Evolutionary conservation across 35 echinoderm and acorn worm genomes (phyloP), one percentile per base, ranked within the genome.

Genomic region (Acanthaster planci): DNA sequence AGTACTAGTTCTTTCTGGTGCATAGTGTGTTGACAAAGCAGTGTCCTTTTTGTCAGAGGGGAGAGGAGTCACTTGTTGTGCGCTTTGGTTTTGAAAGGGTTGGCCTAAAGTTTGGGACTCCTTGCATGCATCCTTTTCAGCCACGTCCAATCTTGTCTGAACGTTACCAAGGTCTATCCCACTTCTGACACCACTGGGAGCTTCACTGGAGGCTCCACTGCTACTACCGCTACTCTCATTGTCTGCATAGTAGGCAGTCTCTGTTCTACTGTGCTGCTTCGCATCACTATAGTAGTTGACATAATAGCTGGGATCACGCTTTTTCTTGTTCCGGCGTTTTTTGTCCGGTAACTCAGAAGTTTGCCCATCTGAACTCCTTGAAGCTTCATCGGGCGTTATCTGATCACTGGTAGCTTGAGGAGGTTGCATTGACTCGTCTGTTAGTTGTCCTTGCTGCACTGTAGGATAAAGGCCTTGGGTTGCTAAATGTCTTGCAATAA

Each of bases 281-380:
- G 39, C 1, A 80, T 60, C 39, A 16, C 88, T 79, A 55, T 92
- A 97, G 83, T 82, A 92, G 51, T 85, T 85, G 8, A 86, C 78
- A 44, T 92, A 97, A 67, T 89, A 89, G 26, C 64, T 88, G 14
- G 90, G 89, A 84, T 97, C 94, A 44, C 89, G 60, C 22, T 83
- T 81, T 34, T 97, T 97, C 75, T 97, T 97, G 38, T 97, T 97
- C 16, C 90, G 86, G 22, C 90, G 34, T 58, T 89, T 94, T 54
- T 78, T 57, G 38, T 40, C 53, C 0, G 82, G 44, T 15, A 54
- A 26, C 7, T 22, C 68, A 5, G 30, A 15, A 16, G 6, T 51
- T 14, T 47, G 23, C 18, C 19, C 80, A 47, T 54, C 79, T 7
- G 79, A 82, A 53, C 80, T 84, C 15, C 76, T 79, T 5, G 39